Evolutionary conservation across 2,113 vertebrate species (phyloP).

Genomic region (Pandion haliaetus): DNA sequence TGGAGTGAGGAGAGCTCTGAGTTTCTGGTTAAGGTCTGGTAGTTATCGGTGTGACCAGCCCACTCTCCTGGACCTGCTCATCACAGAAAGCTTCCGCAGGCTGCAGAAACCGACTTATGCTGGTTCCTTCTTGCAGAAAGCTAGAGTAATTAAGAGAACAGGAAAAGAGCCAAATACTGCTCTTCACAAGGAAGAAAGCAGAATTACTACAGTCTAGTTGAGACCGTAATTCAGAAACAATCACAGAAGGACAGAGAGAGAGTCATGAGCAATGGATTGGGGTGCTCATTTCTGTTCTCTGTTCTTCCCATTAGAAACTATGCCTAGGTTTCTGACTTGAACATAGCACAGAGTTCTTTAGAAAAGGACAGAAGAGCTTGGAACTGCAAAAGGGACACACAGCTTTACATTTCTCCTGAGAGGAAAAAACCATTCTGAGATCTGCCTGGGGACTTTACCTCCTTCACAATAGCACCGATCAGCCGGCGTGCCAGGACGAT

Average conservation of each 20-base stretch:
- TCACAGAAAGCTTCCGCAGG: neutral
- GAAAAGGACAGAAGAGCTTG: neutral
- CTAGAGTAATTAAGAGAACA: neutral
- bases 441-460: constrained; percentile 75
- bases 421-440: neutral
- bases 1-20: neutral
- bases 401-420: fast-evolving
- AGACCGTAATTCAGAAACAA: neutral
- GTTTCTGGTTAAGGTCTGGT: neutral
- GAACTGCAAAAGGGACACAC: neutral
- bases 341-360: neutral
- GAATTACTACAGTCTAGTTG: neutral
- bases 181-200: neutral
- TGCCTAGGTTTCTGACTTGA: neutral
- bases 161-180: neutral
- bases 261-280: fast-evolving
- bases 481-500: constrained; percentile 93
- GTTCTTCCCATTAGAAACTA: neutral
- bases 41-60: neutral
- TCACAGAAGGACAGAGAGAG: neutral
- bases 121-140: neutral
- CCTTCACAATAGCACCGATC: constrained; percentile 93
- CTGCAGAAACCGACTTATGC: neutral
- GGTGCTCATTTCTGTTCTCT: neutral
- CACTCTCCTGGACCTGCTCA: neutral